Evolutionary conservation across 2,113 vertebrate genomes (phyloP).

Genomic region (Campylorhamphus procurvoides): DNA sequence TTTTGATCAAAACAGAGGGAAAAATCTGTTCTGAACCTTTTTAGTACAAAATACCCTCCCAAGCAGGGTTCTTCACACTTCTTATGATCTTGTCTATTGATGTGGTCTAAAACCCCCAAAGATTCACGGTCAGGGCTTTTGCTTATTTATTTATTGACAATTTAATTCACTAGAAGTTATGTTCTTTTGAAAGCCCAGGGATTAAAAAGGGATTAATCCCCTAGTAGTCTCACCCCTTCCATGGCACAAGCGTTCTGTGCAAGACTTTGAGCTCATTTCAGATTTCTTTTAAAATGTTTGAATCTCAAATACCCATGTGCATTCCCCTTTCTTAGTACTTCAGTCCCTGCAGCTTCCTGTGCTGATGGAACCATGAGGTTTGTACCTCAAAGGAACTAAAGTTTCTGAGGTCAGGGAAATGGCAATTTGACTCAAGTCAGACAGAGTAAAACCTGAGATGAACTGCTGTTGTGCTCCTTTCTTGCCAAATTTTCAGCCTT

Average conservation of each 20-base stretch:
- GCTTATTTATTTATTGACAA: neutral
- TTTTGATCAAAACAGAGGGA: neutral
- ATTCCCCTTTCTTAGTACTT: neutral
- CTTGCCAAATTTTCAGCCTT: neutral
- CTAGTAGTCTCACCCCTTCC: neutral
- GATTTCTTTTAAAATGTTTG: neutral
- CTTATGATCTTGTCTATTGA: neutral
- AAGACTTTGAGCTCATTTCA: neutral
- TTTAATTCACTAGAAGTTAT: neutral
- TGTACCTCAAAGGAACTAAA: neutral
- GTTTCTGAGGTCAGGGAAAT: neutral
- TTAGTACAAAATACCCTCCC: neutral
- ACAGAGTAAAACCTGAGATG: fast-evolving
- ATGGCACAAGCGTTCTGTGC: neutral
- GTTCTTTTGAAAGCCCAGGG: neutral
- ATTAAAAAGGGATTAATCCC: neutral
- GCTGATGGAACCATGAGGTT: neutral
- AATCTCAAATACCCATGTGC: fast-evolving
- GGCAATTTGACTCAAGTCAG: neutral
- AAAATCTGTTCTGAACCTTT: neutral
- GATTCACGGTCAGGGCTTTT: neutral
- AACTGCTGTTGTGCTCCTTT: neutral
- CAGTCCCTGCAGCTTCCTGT: neutral
- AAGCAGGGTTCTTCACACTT: neutral
- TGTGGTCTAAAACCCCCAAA: neutral